Evolutionary conservation across 2,888 invertebrate genomes (phyloP), one percentile per base, ranked within the genome.

Genomic region (Chloroclystis v-ata): DNA sequence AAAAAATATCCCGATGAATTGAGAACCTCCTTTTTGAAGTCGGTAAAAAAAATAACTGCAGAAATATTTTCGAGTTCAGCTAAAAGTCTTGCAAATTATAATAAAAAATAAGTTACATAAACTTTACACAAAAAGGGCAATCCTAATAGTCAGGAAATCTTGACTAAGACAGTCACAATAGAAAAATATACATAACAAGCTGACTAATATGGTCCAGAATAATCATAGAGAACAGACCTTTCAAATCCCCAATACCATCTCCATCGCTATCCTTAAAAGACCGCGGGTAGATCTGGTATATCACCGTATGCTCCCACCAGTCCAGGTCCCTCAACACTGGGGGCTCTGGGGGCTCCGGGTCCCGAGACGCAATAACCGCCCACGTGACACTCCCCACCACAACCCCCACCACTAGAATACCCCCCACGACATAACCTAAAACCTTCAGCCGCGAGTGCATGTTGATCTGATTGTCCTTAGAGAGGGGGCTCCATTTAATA

Each of bases 271-370:
- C 97, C 72, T 90, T 91, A 76, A 95, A 97, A 0, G 96, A 94
- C 47, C 93, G 89, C 0, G 95, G 93, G 70, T 95, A 94, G 25
- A 96, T 92, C 78, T 97, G 95, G 77, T 97, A 97, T 54, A 95
- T 90, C 11, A 93, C 89, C 0, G 92, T 90, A 29, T 90, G 90
- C 70, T 94, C 90, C 92, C 94, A 96, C 96, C 97, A 96, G 56
- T 93, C 91, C 37, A 69, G 48, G 0, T 63, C 57, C 29, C 49
- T 56, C 28, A 77, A 48, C 12, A 40, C 44, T 7, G 44, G 49
- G 2, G 44, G 47, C 12, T 66, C 67, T 0, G 70, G 69, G 1
- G 68, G 58, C 1, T 49, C 43, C 1, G 65, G 57, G 1, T 50
- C 59, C 29, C 40, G 52, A 16, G 56, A 61, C 9, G 65, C 68